These are phyloP conservation scores for Alviniconcha strummeri DNA, from an alignment of 2,888 invertebrate genomes.

Conservation along the genomic window DNA sequence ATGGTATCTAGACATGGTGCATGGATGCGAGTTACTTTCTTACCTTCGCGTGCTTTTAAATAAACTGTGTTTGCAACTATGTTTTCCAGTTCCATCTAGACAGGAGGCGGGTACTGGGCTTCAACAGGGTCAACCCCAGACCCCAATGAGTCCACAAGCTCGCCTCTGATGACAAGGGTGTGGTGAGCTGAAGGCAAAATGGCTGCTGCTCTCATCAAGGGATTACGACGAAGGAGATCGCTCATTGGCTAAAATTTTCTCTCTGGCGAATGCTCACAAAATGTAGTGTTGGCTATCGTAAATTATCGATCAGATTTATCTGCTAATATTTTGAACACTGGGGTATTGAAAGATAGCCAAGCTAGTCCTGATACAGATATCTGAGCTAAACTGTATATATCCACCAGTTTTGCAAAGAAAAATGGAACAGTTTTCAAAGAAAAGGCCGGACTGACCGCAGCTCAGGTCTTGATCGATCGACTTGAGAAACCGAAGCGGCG, in stretches of 20 bases:
- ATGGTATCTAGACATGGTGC: slow-evolving; percentile 14
- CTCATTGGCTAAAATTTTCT: slow-evolving; percentile 56
- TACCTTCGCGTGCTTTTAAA: slow-evolving; percentile 73
- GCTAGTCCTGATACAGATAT: background rate
- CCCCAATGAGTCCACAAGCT: slow-evolving; percentile 61
- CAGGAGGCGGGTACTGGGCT: slow-evolving; percentile 51
- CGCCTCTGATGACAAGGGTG: slow-evolving; percentile 59
- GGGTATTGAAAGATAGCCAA: background rate
- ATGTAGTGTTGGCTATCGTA: background rate
- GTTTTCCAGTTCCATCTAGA: slow-evolving; percentile 73
- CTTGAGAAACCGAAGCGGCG: background rate
- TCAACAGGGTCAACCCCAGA: slow-evolving; percentile 60
- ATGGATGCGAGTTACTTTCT: slow-evolving; percentile 33
- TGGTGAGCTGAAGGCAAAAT: slow-evolving; percentile 63
- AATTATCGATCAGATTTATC: background rate
- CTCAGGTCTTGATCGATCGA: background rate
- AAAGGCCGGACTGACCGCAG: no score
- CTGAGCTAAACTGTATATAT: background rate
- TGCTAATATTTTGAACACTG: background rate
- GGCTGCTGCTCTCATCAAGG: slow-evolving; percentile 56
- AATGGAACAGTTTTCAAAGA: no score
- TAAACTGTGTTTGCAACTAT: slow-evolving; percentile 74
- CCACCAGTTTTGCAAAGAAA: background rate
- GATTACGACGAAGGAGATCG: slow-evolving; percentile 45
- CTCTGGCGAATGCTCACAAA: slow-evolving; percentile 29